Evolutionary conservation across 2,797 vertebrate species (phyloP), one percentile per base, ranked within the genome.

Genomic region (Serranus cabrilla): DNA sequence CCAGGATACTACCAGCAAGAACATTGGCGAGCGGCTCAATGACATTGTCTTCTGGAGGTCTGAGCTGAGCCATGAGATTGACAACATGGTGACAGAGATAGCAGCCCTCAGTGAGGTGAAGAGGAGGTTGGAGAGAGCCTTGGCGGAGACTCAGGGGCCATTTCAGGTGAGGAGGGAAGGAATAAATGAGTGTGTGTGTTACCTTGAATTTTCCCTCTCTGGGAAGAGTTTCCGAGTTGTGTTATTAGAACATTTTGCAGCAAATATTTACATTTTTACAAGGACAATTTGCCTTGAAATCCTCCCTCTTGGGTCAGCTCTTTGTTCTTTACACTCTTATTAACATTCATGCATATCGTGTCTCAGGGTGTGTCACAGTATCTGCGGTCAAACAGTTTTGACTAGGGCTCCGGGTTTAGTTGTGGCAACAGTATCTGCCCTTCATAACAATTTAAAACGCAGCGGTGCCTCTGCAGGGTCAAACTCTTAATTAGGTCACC

Each of bases 11-110:
- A 96, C 94, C 58, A 98, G 96, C 77, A 96, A 95, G 85, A 96
- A 97, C 85, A 90, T 99, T 43, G 97, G 97, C 0, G 94, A 97
- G 85, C 93, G 97, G 0, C 81, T 98, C 78, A 97, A 91, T 0
- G 96, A 99, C 80, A 97, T 98, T 1, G 89, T 90, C 13, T 99
- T 98, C 91, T 99, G 98, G 98, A 97, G 90, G 88, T 95, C 96
- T 0, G 97, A 99, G 94, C 94, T 99, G 73, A 93, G 80, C 81
- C 95, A 95, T n/a, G 98, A 99, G 91, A 94, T 96, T 7, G 96
- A 97, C 74, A 96, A 95, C 91, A 96, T 99, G 95, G 95, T 97
- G 61, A 96, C 93, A 1, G 98, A 99, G 92, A 98, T 95, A 54
- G 96, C 95, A 0, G 92, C 94, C 0, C 95, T 98, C 25, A 89